Percentiles rank a stretch among this genome's conserved stretches.
phyloP scores from a whole-genome alignment of 2,113 vertebrate genomes.

The Empidonax alnorum region DNA sequence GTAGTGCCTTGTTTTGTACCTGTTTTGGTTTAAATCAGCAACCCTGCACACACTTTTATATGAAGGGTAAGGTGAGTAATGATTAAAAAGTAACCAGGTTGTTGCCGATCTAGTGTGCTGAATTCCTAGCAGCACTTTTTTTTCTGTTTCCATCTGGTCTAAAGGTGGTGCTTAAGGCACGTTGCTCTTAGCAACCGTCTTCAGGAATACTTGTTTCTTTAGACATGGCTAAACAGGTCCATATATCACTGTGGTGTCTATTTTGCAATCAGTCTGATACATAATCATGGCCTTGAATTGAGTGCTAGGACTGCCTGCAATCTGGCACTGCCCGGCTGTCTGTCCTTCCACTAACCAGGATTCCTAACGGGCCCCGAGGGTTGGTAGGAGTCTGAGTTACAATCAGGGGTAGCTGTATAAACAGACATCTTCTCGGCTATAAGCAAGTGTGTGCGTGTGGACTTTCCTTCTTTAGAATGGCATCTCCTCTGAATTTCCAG shows the following conservation, averaged over 20 bases:
- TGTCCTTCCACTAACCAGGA: background rate
- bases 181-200: slow-evolving; percentile 86
- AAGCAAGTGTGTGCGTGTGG: background rate
- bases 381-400: background rate
- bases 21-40: background rate
- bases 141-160: slow-evolving; percentile 60
- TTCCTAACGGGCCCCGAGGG: background rate
- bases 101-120: slow-evolving; percentile 1
- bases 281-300: background rate
- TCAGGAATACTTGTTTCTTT: slow-evolving; percentile 75
- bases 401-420: background rate
- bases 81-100: slow-evolving; percentile 43
- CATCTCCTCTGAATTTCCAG: slow-evolving; percentile 37
- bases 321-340: background rate
- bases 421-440: background rate
- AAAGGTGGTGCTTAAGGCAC: slow-evolving; percentile 74
- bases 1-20: background rate
- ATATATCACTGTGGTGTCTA: slow-evolving; percentile 1
- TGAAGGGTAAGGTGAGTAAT: background rate
- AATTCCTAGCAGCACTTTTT: slow-evolving; percentile 47
- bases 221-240: slow-evolving; percentile 42
- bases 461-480: background rate
- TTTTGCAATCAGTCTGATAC: background rate
- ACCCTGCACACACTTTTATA: background rate
- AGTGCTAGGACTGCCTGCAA: background rate